These are phyloP conservation scores for Lepilemur ruficaudatus DNA, from an alignment of 2,797 vertebrate genomes.

Conservation along the genomic window DNA sequence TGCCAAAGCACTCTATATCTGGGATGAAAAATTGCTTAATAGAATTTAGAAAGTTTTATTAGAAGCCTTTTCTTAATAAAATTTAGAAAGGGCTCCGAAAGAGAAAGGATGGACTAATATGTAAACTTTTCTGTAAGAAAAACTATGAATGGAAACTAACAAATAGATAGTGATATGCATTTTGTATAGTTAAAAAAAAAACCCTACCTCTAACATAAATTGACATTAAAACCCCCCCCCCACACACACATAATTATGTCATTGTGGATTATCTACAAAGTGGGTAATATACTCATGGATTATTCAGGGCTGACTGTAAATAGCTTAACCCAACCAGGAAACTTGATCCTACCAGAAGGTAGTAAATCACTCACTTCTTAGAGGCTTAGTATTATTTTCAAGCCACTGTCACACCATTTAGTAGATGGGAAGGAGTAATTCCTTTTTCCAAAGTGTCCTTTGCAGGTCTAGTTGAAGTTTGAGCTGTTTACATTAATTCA, in stretches of 20 bases:
- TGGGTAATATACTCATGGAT: conserved; percentile 58
- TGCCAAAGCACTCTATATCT: not conserved
- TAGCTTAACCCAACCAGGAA: conserved; percentile 42
- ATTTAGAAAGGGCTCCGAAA: not conserved
- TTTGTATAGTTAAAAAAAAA: not conserved
- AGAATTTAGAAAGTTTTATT: not conserved
- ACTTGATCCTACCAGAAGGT: conserved; percentile 45
- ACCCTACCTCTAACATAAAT: not conserved
- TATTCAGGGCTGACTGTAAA: conserved; percentile 65
- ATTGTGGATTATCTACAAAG: conserved; percentile 67
- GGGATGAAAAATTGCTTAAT: conserved; percentile 13
- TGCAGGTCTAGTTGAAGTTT: not conserved
- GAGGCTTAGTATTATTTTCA: conserved; percentile 55
- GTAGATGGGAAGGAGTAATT: not conserved
- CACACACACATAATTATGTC: not conserved
- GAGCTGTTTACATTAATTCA: not conserved
- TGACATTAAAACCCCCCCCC: not conserved
- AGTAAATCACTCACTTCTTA: conserved; percentile 66
- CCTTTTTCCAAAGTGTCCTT: conserved; percentile 15
- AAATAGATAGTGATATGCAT: conserved; percentile 1
- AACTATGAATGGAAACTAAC: conserved; percentile 22
- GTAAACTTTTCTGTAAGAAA: conserved; percentile 26
- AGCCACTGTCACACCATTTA: conserved; percentile 31
- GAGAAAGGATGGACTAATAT: not conserved
- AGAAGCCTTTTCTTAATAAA: not conserved